Evolutionary conservation across 2,797 vertebrate species (phyloP).

Genomic region (Malacoraja senta): DNA sequence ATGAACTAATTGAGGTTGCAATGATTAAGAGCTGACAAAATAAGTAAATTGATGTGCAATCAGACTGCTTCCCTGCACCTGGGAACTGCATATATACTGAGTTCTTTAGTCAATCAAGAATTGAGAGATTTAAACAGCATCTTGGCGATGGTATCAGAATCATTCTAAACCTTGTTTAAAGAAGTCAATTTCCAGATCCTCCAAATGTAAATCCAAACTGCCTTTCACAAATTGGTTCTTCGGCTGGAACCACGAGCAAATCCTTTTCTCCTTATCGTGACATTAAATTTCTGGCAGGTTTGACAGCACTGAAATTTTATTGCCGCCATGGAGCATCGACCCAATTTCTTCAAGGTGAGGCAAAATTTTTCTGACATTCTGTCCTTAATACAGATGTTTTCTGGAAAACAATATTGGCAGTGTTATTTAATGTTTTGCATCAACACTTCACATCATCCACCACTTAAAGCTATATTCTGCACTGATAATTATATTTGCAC

Average conservation of each 20-base stretch:
- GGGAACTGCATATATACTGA: not conserved
- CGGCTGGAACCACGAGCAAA: not conserved
- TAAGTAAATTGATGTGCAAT: not conserved
- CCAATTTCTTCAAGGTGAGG: constrained; percentile 57
- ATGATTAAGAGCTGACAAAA: not conserved
- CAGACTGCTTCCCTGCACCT: not conserved
- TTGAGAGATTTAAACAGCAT: not conserved
- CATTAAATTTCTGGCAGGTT: constrained; percentile 46
- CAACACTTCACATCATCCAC: not conserved
- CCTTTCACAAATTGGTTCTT: not conserved
- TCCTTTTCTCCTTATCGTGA: not conserved
- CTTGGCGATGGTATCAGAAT: too few relatives aligned
- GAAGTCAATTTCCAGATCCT: not conserved
- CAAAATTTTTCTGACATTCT: constrained; percentile 61
- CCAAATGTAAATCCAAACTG: not conserved
- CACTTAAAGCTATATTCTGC: too few relatives aligned
- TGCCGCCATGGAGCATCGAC: constrained; percentile 52
- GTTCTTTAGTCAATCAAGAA: constrained; percentile 8
- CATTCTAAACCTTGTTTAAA: not conserved
- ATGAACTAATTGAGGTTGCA: not conserved
- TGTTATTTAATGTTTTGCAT: not conserved
- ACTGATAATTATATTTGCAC: too few relatives aligned
- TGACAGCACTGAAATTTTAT: constrained; percentile 60
- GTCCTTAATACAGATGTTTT: constrained; percentile 54
- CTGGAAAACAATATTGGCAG: constrained; percentile 11